A percentile compares a stretch with the other conserved stretches of the same genome.
phyloP scores from a whole-genome alignment of 2,113 vertebrate genomes.

The Lates calcarifer region DNA sequence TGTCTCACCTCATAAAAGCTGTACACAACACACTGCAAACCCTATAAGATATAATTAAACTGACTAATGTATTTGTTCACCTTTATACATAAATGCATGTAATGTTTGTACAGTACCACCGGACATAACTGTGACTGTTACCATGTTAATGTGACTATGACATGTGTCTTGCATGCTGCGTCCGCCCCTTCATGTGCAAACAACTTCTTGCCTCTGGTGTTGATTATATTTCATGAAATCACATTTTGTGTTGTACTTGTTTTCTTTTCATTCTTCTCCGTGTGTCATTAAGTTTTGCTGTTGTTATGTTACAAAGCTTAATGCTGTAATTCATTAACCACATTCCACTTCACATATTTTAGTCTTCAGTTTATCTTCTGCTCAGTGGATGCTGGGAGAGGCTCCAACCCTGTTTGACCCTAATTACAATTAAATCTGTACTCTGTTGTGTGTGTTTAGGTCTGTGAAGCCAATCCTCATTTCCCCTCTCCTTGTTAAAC shows the following conservation, averaged over 20 bases:
- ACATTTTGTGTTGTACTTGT: not conserved
- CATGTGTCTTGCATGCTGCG: not conserved
- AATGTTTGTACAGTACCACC: not conserved
- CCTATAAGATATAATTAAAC: not conserved
- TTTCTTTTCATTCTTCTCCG: not conserved
- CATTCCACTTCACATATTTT: not conserved
- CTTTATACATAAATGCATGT: not conserved
- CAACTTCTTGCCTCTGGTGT: not conserved
- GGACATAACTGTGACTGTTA: no score
- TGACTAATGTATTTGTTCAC: not conserved
- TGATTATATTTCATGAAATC: not conserved
- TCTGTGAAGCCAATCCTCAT: not conserved
- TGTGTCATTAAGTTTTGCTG: not conserved
- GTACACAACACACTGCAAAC: not conserved
- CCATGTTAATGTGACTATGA: not conserved
- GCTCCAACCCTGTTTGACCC: not conserved
- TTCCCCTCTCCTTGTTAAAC: not conserved
- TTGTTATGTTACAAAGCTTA: not conserved
- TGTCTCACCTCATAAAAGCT: not conserved
- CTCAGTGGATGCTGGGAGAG: not conserved
- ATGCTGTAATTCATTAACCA: not conserved
- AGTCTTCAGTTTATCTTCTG: not conserved
- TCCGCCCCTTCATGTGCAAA: not conserved
- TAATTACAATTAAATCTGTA: not conserved
- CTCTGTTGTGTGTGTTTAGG: not conserved